phyloP scores from a whole-genome alignment of 2,888 invertebrate genomes.

The Chrysotoxum bicinctum region DNA sequence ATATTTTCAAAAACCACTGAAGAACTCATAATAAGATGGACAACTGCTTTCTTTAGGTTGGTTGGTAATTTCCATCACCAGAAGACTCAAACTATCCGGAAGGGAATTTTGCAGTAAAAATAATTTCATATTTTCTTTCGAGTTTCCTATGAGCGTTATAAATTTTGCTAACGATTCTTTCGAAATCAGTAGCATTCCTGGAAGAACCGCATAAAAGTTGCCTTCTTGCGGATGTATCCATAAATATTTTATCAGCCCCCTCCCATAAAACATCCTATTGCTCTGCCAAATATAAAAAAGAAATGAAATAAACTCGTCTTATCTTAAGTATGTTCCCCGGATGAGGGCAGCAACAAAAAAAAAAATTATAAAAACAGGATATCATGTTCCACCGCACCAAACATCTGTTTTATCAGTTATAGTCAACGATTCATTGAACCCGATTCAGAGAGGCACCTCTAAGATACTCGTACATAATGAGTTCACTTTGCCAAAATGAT shows the following conservation, averaged over 20 bases:
- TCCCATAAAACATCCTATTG: not conserved
- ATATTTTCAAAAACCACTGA: no score
- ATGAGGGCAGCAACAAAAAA: not conserved
- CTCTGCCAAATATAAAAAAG: not conserved
- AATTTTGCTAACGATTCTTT: not conserved
- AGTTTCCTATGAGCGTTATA: not conserved
- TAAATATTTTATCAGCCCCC: not conserved
- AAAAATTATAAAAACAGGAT: not conserved
- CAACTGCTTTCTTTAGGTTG: no score
- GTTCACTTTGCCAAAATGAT: not conserved
- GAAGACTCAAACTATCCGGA: no score
- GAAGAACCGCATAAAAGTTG: not conserved
- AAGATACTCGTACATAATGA: not conserved
- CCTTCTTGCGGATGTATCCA: not conserved
- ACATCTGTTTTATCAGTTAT: not conserved
- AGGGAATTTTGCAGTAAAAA: no score
- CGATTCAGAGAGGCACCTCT: not conserved
- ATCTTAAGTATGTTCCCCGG: not conserved
- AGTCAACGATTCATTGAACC: conserved; percentile 16
- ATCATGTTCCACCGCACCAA: not conserved
- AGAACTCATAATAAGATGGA: no score
- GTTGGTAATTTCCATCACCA: no score
- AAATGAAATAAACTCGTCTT: not conserved
- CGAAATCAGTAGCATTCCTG: not conserved
- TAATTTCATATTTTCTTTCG: not conserved